These are phyloP conservation scores for Crotalus viridis DNA, from an alignment of 2,113 vertebrate species.

Conservation along the genomic window DNA sequence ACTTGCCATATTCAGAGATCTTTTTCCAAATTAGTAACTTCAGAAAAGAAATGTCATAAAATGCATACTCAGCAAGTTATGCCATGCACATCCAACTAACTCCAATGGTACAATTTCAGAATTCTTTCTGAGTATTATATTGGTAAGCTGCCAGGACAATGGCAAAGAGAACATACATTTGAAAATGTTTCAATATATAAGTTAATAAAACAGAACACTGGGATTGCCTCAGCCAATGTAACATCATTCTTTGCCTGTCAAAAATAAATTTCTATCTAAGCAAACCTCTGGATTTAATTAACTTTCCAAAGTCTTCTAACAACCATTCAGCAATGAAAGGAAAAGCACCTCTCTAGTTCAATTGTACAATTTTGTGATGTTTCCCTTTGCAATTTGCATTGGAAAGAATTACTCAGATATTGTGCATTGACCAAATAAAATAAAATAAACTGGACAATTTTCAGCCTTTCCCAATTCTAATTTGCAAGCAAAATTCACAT, in stretches of 20 bases:
- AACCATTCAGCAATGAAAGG: conserved; percentile 76
- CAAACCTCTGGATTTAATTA: conserved; percentile 78
- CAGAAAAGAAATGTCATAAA: conserved; percentile 59
- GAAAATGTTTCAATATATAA: neutral
- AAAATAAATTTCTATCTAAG: conserved; percentile 72
- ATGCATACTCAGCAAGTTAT: conserved; percentile 8
- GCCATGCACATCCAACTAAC: conserved; percentile 38
- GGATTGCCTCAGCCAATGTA: conserved; percentile 55
- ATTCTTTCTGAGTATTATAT: neutral
- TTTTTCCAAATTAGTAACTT: conserved; percentile 66
- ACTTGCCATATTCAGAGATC: conserved; percentile 60
- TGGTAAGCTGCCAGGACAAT: neutral
- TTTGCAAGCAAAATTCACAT: conserved; percentile 76
- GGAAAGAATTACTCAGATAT: conserved; percentile 79
- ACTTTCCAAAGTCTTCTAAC: conserved; percentile 81
- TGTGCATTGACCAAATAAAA: conserved; percentile 70
- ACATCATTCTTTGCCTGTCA: conserved; percentile 29
- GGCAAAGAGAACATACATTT: neutral
- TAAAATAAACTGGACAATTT: conserved; percentile 64
- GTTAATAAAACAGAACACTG: conserved; percentile 51
- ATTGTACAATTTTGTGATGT: conserved; percentile 77
- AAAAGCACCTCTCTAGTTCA: conserved; percentile 76
- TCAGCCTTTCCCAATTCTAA: conserved; percentile 74
- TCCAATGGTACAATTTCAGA: neutral
- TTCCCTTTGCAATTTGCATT: conserved; percentile 83